Conservation (phyloP, 92 coral and sea anemone species). For the Isaurus tuberculatus region DNA sequence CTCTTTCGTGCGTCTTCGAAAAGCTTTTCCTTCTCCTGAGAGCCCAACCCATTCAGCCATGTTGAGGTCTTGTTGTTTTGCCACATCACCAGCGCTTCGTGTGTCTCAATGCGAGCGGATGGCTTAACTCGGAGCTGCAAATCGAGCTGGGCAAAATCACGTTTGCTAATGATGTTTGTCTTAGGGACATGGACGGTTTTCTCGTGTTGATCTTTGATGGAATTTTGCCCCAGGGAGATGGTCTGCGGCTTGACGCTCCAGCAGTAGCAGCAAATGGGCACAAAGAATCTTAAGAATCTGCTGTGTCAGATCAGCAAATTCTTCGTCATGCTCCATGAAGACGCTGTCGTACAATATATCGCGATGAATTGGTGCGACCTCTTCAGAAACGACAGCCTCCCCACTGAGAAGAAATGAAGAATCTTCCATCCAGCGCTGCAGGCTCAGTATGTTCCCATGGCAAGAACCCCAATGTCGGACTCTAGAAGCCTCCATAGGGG, state of each 20-base stretch:
- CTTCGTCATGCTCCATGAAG: not conserved
- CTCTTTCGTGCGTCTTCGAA: slow-evolving; percentile 8
- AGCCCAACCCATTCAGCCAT: not conserved
- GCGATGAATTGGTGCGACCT: slow-evolving; percentile 8
- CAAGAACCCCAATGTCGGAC: slow-evolving; percentile 8
- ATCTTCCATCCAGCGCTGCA: slow-evolving; percentile 12
- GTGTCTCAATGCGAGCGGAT: slow-evolving; percentile 25
- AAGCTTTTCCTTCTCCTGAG: slow-evolving; percentile 3
- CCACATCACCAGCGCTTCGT: slow-evolving; percentile 28
- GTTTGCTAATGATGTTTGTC: not conserved
- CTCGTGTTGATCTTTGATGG: not conserved
- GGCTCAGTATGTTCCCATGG: slow-evolving; percentile 8
- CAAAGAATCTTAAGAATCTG: slow-evolving; percentile 18
- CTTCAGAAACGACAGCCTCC: slow-evolving; percentile 23
- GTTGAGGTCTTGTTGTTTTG: not conserved
- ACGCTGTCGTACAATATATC: not conserved
- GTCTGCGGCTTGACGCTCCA: slow-evolving; percentile 26
- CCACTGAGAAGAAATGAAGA: not conserved
- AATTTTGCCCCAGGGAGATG: slow-evolving; percentile 27
- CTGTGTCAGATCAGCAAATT: slow-evolving; percentile 4
- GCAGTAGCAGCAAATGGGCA: not conserved
- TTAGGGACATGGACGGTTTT: not conserved
- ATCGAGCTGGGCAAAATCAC: slow-evolving; percentile 5
- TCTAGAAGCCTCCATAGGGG: slow-evolving; percentile 22
- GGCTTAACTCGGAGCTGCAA: slow-evolving; percentile 11